These are phyloP conservation scores for Anoplius nigerrimus DNA, from an alignment of 2,888 invertebrate species.

Conservation along the genomic window DNA sequence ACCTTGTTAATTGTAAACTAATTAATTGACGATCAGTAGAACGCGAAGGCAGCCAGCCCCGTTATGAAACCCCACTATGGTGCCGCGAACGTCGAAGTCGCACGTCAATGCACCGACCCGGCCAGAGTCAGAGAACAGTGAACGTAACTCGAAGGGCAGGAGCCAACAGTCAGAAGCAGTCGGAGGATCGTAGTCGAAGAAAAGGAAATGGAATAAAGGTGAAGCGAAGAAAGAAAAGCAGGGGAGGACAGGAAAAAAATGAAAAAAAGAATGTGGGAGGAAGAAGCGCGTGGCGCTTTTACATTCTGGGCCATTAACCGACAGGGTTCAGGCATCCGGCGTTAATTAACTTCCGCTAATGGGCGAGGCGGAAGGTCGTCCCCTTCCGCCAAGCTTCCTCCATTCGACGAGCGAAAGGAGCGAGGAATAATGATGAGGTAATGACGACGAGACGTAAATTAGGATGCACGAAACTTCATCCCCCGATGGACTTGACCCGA, in stretches of 20 bases:
- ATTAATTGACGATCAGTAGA: slow-evolving; percentile 40
- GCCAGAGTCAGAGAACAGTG: too few relatives aligned
- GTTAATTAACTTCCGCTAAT: slow-evolving; percentile 50
- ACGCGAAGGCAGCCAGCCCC: neutral
- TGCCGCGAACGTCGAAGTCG: neutral
- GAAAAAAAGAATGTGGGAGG: neutral
- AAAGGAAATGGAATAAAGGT: too few relatives aligned
- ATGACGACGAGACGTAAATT: slow-evolving; percentile 35
- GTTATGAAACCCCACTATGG: neutral
- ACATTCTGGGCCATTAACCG: slow-evolving; percentile 13
- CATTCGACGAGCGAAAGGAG: slow-evolving; percentile 17
- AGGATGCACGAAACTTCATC: slow-evolving; percentile 9
- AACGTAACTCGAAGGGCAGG: too few relatives aligned
- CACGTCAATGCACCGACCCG: too few relatives aligned
- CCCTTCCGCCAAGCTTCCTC: neutral
- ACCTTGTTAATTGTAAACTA: slow-evolving; percentile 47
- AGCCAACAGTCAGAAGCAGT: too few relatives aligned
- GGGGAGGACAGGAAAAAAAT: neutral
- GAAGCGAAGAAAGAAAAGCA: neutral
- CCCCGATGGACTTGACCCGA: too few relatives aligned
- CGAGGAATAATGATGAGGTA: slow-evolving; percentile 25
- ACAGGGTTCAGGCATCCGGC: slow-evolving; percentile 20
- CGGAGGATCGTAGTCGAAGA: neutral
- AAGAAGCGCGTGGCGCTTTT: slow-evolving; percentile 5
- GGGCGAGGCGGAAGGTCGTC: slow-evolving; percentile 28